Conservation (phyloP, 2,797 vertebrate genomes). For the Psittacula echo region DNA sequence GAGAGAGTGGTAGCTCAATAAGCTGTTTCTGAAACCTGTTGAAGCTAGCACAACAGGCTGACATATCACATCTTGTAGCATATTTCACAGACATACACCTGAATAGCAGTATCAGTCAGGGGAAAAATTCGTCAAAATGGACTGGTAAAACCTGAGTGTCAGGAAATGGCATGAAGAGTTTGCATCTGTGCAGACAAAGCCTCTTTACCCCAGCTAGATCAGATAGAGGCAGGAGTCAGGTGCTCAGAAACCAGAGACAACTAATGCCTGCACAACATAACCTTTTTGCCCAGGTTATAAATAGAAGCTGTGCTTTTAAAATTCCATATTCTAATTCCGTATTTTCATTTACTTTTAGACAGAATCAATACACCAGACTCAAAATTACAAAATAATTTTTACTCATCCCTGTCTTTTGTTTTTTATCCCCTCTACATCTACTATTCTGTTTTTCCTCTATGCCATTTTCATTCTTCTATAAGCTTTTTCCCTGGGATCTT, state of each 20-base stretch:
- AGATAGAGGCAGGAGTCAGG: neutral
- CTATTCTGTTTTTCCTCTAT: neutral
- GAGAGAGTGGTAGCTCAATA: neutral
- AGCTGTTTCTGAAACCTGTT: neutral
- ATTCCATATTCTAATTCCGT: neutral
- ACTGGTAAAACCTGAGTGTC: neutral
- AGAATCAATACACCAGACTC: neutral
- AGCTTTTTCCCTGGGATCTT: neutral
- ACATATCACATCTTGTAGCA: accelerated
- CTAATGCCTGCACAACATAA: neutral
- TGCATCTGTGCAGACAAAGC: neutral
- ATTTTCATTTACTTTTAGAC: neutral
- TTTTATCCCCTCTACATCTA: accelerated
- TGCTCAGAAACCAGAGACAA: neutral
- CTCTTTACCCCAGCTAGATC: neutral
- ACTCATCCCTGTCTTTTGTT: neutral
- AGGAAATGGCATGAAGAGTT: neutral
- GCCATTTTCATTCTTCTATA: neutral
- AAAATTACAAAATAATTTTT: neutral
- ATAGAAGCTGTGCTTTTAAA: neutral
- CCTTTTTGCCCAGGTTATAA: neutral
- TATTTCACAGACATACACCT: neutral
- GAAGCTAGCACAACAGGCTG: neutral
- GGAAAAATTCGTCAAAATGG: neutral
- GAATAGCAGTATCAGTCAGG: neutral